A percentile compares a stretch with the other conserved stretches of the same genome.
Evolutionary conservation across 2,888 invertebrate species (phyloP).

Genomic region (Notocelia uddmanniana): DNA sequence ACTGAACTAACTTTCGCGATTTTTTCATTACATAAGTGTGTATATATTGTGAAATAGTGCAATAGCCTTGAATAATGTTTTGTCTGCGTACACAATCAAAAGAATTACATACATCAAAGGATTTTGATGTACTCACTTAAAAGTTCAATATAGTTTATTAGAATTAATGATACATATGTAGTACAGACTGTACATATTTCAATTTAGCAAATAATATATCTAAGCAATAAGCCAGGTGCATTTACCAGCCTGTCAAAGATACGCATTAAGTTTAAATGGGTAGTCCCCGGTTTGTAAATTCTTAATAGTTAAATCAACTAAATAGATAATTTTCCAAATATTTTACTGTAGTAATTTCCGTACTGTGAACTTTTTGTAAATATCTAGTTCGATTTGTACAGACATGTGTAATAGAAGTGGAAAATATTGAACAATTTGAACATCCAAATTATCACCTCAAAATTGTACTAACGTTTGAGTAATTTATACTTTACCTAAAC

Average conservation of each 20-base stretch:
- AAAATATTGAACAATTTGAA: constrained; percentile 2
- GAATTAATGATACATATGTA: background rate
- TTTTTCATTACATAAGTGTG: constrained; percentile 30
- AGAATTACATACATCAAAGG: background rate
- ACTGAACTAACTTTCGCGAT: background rate
- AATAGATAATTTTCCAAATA: constrained; percentile 28
- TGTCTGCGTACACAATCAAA: constrained; percentile 2
- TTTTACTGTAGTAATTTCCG: constrained; percentile 10
- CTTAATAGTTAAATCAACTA: constrained; percentile 25
- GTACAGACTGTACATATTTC: constrained; percentile 17
- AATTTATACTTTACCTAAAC: background rate
- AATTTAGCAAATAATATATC: too few species aligned
- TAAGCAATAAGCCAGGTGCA: background rate
- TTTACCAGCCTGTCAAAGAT: constrained; percentile 16
- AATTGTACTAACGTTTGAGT: background rate
- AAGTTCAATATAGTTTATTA: constrained; percentile 5
- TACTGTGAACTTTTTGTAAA: constrained; percentile 23
- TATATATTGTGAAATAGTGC: constrained; percentile 39
- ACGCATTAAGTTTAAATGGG: constrained; percentile 21
- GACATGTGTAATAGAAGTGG: background rate
- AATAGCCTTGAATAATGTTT: constrained; percentile 24
- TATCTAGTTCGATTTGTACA: constrained; percentile 9
- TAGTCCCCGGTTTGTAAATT: constrained; percentile 2
- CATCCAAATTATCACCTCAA: background rate
- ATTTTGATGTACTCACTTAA: background rate